A percentile compares a stretch with the other conserved stretches of the same genome.
Conservation (phyloP, 2,797 vertebrate species). For the Intellagama lesueurii region DNA sequence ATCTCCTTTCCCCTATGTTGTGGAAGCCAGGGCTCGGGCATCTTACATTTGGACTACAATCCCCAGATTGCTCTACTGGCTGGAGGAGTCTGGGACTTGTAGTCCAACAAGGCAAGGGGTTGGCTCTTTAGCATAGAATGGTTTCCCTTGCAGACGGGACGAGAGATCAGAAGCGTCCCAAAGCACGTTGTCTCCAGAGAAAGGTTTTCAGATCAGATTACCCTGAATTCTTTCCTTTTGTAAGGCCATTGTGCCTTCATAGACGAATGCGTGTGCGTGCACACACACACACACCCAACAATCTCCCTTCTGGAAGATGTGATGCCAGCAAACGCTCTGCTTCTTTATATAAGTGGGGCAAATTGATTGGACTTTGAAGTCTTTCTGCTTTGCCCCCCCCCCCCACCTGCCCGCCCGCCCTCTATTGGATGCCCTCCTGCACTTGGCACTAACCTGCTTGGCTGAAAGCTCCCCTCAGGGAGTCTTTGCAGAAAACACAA, state of each 20-base stretch:
- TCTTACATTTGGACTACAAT: too few species aligned
- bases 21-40: too few species aligned
- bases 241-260: background rate
- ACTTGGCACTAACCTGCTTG: background rate
- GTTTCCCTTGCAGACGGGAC: background rate
- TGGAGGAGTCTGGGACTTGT: too few species aligned
- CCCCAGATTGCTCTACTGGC: too few species aligned
- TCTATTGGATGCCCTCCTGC: background rate
- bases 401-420: rapidly evolving
- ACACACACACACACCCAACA: background rate
- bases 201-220: background rate
- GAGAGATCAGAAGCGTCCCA: background rate
- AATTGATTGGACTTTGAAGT: background rate
- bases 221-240: background rate
- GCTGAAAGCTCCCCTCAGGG: rapidly evolving
- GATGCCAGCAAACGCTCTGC: rapidly evolving
- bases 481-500: background rate
- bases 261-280: background rate
- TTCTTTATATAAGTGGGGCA: background rate
- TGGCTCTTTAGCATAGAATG: too few species aligned
- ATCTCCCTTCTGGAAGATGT: background rate
- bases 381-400: background rate
- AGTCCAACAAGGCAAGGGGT: too few species aligned
- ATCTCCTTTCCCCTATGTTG: too few species aligned
- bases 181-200: background rate